Evolutionary conservation across 2,888 invertebrate genomes (phyloP).

Genomic region (Pachymerium ferrugineum): DNA sequence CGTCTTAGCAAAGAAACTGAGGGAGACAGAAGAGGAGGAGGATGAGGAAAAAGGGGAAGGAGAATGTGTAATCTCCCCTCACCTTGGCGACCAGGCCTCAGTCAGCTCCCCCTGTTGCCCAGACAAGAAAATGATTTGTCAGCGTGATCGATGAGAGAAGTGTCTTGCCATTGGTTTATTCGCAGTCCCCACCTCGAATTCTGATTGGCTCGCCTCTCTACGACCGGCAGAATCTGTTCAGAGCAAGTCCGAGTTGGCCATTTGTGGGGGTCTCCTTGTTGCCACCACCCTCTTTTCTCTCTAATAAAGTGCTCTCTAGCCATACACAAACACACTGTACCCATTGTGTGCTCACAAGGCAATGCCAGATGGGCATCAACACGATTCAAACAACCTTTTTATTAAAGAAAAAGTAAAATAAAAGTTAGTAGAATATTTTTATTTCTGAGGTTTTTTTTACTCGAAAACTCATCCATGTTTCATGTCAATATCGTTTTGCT

Average conservation of each 20-base stretch:
- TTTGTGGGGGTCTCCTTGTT: slow-evolving; percentile 11
- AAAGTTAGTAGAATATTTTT: not conserved
- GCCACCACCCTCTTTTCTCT: slow-evolving; percentile 15
- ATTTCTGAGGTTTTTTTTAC: not conserved
- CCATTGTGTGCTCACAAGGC: not conserved
- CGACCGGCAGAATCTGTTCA: slow-evolving; percentile 16
- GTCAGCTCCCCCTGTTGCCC: slow-evolving; percentile 24
- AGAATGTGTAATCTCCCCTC: slow-evolving; percentile 27
- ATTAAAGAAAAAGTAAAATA: not conserved
- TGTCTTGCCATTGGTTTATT: slow-evolving; percentile 20
- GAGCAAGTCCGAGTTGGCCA: slow-evolving; percentile 27
- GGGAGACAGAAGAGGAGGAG: slow-evolving; percentile 23
- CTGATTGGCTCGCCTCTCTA: not conserved
- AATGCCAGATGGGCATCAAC: not conserved
- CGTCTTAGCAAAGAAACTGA: slow-evolving; percentile 23
- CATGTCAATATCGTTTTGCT: not conserved
- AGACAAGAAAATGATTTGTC: slow-evolving; percentile 27
- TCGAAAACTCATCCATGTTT: not conserved
- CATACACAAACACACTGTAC: slow-evolving; percentile 18
- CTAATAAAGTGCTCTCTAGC: slow-evolving; percentile 25
- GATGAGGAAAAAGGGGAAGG: slow-evolving; percentile 19
- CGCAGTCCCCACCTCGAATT: slow-evolving; percentile 24
- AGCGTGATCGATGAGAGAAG: slow-evolving; percentile 20
- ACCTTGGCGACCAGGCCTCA: slow-evolving; percentile 18
- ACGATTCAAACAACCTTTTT: not conserved